A percentile compares a stretch with the other conserved stretches of the same genome.
These are phyloP conservation scores for Vesta saturnalis DNA, from an alignment of 2,888 invertebrate species.

Conservation along the genomic window DNA sequence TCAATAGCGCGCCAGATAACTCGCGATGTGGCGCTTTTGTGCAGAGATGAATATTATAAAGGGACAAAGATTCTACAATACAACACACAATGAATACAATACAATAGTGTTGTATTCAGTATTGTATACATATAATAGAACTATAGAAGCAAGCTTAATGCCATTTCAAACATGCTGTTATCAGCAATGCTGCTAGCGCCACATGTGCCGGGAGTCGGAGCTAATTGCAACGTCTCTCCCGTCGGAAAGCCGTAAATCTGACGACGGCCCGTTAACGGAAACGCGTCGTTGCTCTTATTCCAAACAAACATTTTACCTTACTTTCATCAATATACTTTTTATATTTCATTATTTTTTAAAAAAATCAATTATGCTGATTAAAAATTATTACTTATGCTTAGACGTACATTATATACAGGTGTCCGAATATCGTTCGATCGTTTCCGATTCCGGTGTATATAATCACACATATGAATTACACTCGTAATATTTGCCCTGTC, in stretches of 20 bases:
- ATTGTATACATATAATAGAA: slow-evolving; percentile 63
- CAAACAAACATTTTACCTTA: slow-evolving; percentile 20
- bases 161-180: slow-evolving; percentile 62
- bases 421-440: too few relatives aligned
- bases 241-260: slow-evolving; percentile 52
- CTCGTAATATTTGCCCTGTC: too few relatives aligned
- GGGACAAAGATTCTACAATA: slow-evolving; percentile 63
- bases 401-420: too few relatives aligned
- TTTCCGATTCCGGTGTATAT: too few relatives aligned
- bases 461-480: too few relatives aligned
- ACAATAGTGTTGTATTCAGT: slow-evolving; percentile 62
- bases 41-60: slow-evolving; percentile 63
- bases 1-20: slow-evolving; percentile 61
- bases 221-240: slow-evolving; percentile 52
- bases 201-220: slow-evolving; percentile 49
- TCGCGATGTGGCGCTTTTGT: slow-evolving; percentile 62
- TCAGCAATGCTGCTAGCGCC: slow-evolving; percentile 49
- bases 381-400: too few relatives aligned
- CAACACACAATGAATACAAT: slow-evolving; percentile 61
- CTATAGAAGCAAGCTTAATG: slow-evolving; percentile 63
- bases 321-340: background rate
- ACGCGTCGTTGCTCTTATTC: slow-evolving; percentile 20
- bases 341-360: too few relatives aligned
- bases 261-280: slow-evolving; percentile 41
- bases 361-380: too few relatives aligned